Evolutionary conservation across 2,888 invertebrate genomes (phyloP).

Genomic region (Corbicula japonica): DNA sequence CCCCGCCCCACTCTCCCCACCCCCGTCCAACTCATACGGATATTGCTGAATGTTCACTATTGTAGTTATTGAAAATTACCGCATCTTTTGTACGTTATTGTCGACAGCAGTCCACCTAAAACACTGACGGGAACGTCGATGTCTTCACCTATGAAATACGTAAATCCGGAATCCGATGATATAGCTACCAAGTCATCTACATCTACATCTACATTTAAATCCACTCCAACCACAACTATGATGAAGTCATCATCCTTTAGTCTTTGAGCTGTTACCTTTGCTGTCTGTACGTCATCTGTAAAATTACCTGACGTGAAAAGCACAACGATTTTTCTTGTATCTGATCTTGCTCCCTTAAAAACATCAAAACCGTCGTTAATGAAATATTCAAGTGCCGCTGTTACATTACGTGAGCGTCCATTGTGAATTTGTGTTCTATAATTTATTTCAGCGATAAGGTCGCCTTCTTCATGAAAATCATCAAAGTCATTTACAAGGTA

Average conservation of each 20-base stretch:
- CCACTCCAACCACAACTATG: constrained; percentile 4
- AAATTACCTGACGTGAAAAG: constrained; percentile 15
- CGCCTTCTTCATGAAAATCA: not conserved
- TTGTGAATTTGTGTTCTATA: not conserved
- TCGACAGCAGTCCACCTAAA: not conserved
- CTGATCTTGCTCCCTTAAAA: not conserved
- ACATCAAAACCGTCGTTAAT: not conserved
- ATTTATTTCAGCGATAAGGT: not conserved
- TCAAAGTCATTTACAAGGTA: not conserved
- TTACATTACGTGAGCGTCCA: not conserved
- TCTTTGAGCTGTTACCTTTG: not conserved
- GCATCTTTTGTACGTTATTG: no score
- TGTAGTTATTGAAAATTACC: no score
- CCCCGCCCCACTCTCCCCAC: no score
- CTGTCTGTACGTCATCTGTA: constrained; percentile 1
- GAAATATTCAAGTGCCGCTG: not conserved
- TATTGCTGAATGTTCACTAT: no score
- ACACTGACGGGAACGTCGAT: not conserved
- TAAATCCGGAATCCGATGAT: constrained; percentile 4
- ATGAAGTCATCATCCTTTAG: constrained; percentile 3
- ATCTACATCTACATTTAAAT: not conserved
- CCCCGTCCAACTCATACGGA: no score
- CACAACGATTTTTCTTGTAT: constrained; percentile 8
- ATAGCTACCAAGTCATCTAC: not conserved
- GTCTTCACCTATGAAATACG: constrained; percentile 16